Base-by-base conservation (phyloP, 1,140 invertebrate genomes). In the Monochamus saltuarius region DNA sequence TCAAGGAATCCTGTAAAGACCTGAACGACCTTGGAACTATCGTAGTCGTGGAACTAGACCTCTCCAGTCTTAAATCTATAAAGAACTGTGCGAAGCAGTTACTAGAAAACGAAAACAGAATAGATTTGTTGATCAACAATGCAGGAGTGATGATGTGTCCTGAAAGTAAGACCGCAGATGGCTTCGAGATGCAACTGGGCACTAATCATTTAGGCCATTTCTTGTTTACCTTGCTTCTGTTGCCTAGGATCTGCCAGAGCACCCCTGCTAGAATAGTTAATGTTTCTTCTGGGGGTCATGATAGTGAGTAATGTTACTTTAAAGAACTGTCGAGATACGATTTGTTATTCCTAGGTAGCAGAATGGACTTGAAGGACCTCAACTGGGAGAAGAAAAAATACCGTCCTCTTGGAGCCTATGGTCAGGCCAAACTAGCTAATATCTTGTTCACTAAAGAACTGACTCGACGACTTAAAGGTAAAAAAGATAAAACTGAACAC, bases 121-220 rank as follows among this genome's bases (percentile, higher is more conserved):
- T 91, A 37, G 83, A 91, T 68, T 76, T 91, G 39, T 77, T 95
- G 2, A 84, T 94, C n/a, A 92, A 93, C 66, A 94, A 93, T 79
- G 92, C 91, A 45, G 91, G 85, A 2, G 81, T 92, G 0, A 90
- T 89, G 84, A 81, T 84, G 77, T 86, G 83, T 59, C 90, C 87
- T 0, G 77, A 83, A 59, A 49, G 70, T 42, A 82, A 82, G 57
- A 88, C 87, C 0, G 83, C 83, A 58, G 91, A 95, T 68, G 91
- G 91, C 1, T 88, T 89, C 71, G 94, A 96, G 73, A 83, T 83
- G 50, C 87, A 92, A 61, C 78, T 92, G 11, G 88, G 86, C 11
- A 84, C 87, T 0, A 93, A 93, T 73, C 86, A 92, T 75, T 75
- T 92, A 46, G 90, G 90, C 0, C 92, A 94, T 69, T 95, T 95